These are phyloP conservation scores for Platynereis dumerilii DNA, from an alignment of 2,888 invertebrate genomes.

Conservation along the genomic window DNA sequence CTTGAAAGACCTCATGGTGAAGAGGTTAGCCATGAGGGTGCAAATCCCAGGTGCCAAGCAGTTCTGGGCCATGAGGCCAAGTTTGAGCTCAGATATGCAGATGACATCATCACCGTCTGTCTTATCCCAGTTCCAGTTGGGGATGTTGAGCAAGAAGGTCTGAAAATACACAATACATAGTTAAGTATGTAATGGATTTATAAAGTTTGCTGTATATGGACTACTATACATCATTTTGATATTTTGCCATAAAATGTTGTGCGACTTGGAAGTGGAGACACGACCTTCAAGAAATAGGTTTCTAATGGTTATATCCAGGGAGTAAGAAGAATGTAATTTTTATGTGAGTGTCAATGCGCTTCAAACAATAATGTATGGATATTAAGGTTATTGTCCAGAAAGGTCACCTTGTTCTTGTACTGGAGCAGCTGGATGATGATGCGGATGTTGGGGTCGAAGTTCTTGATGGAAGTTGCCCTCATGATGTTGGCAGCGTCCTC, in stretches of 20 bases:
- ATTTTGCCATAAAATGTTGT: too few species aligned
- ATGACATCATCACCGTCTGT: conserved; percentile 32
- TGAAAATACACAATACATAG: conserved; percentile 19
- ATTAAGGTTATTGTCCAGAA: too few species aligned
- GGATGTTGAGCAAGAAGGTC: conserved; percentile 33
- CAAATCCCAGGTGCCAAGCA: conserved; percentile 38
- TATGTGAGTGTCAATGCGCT: too few species aligned
- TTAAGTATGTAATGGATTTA: too few species aligned
- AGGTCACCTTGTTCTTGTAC: conserved; percentile 36
- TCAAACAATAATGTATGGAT: too few species aligned
- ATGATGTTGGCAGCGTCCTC: conserved; percentile 40
- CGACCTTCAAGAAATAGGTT: too few species aligned
- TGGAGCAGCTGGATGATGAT: conserved; percentile 40
- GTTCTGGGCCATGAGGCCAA: conserved; percentile 38
- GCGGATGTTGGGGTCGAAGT: conserved; percentile 31
- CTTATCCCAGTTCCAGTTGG: conserved; percentile 33
- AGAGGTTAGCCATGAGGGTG: conserved; percentile 34
- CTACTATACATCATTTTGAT: too few species aligned
- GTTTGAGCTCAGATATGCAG: conserved; percentile 36
- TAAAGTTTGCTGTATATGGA: too few species aligned
- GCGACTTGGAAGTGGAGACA: too few species aligned
- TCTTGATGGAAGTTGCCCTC: conserved; percentile 40
- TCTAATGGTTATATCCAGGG: too few species aligned
- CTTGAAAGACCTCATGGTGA: conserved; percentile 37
- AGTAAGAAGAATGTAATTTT: too few species aligned